Evolutionary conservation across 2,113 vertebrate genomes (phyloP), one percentile per base, ranked within the genome.

Genomic region (Acrocephalus kingi): DNA sequence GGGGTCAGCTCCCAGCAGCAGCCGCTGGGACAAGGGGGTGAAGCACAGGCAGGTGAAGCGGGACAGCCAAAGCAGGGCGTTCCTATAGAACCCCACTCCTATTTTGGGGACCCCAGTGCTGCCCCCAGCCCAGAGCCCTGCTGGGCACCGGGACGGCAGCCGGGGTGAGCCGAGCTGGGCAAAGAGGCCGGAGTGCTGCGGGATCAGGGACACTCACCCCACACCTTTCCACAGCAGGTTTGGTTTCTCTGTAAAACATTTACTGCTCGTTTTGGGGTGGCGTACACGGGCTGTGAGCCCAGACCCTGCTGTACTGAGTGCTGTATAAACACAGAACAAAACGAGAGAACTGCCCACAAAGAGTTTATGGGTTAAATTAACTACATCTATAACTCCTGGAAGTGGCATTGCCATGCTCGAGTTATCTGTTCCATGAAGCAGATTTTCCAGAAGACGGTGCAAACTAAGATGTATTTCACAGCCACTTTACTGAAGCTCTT

Each of bases 41-140:
- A 39, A 39, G 37, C 25, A 45, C 6, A 24, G 46, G n/a, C 4
- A 27, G 64, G 54, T 5, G 52, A 39, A 22, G 37, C 30, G 56
- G 48, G 33, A 5, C 51, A 78, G 69, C 12, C 84, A 23, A 6
- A 68, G n/a, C 51, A 35, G 2, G 22, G 14, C 25, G 49, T 23
- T 43, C 68, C 63, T 7, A 1, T 8, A 2, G 3, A 18, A 8
- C 18, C 13, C 35, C 2, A 0, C 63, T 45, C 15, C 20, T 14
- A 24, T 6, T 49, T 14, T 6, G n/a, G 46, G 46, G 9, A 9
- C 37, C 37, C 37, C 37, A 39, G 37, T 39, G 37, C 37, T 39
- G 37, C 37, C 37, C 37, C 37, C 37, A 39, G 37, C 37, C 37
- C 4, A 1, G 31, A 55, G 64, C 7, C 43, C 78, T 17, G 6